Percentiles rank a stretch among this genome's conserved stretches.
Conservation (phyloP, 2,113 vertebrate species). For the Picathartes gymnocephalus region DNA sequence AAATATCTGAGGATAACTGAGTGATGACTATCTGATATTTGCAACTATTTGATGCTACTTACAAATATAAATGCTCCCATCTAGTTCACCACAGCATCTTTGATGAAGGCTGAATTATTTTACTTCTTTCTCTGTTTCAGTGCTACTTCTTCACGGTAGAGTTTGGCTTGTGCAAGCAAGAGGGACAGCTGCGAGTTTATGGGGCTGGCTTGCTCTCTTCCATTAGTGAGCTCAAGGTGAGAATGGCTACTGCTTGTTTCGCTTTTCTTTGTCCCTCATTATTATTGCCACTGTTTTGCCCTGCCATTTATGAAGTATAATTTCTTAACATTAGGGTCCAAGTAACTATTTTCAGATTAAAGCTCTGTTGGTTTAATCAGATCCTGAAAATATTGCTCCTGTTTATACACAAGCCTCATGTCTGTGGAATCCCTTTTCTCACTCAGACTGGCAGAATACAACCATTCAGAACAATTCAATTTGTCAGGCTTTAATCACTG, state of each 20-base stretch:
- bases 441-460: background rate
- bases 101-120: background rate
- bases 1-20: background rate
- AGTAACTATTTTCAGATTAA: background rate
- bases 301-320: background rate
- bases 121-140: conserved; percentile 68
- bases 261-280: background rate
- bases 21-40: background rate
- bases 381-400: background rate
- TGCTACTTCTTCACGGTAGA: conserved; percentile 99
- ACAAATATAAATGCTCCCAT: background rate
- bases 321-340: background rate
- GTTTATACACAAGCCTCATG: accelerated
- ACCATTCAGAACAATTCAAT: accelerated
- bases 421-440: background rate
- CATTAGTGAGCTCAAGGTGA: conserved; percentile 94
- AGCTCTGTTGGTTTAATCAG: background rate
- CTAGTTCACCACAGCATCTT: background rate
- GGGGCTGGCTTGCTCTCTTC: conserved; percentile 96
- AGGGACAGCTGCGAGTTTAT: conserved; percentile 89
- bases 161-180: conserved; percentile 96
- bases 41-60: background rate
- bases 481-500: background rate
- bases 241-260: background rate
- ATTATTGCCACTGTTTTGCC: background rate